Evolutionary conservation across 2,113 vertebrate genomes (phyloP), one percentile per base, ranked within the genome.

Genomic region (Notarius lentiginosus): DNA sequence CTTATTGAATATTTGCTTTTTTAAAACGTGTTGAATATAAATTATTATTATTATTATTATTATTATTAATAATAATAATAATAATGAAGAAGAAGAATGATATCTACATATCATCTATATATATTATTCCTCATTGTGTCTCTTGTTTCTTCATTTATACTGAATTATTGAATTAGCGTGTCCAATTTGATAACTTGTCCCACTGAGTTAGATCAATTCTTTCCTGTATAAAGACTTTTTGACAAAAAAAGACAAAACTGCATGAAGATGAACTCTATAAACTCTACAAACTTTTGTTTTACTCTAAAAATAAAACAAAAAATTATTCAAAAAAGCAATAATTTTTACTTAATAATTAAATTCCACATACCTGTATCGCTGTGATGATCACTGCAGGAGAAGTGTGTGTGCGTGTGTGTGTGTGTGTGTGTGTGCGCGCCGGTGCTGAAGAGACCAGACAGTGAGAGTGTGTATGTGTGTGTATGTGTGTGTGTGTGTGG

Each of bases 391-490:
- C 24, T 1, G 55, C 55, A 34, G 53, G n/a, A 58, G 55, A 10
- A 27, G 27, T n/a, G 15, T 27, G 76, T 56, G 14, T 30, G 53
- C 34, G 53, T 15, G 53, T 56, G 76, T 51, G 73, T n/a, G 53
- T 34, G 76, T 34, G 53, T 58, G 53, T 34, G 76, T 27, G 76
- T 17, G 24, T 27, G 84, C 34, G 79, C 70, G 80, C 60, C 7
- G 58, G 49, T 73, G 85, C 77, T 84, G 83, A 81, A 68, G 76
- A 81, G 85, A 85, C n/a, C 55, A 79, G 77, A 79, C n/a, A 30
- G 55, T 56, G n/a, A 34, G n/a, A 2, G 53, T 20, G 53, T 58
- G 76, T 56, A 15, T 55, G 51, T 55, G 73, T 76, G 73, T 72
- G 70, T 72, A 30, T 72, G 34, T 72, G 34, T 41, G 68, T 41